Base-by-base conservation (phyloP, 1,140 invertebrate species). In the Bombus confusus region DNA sequence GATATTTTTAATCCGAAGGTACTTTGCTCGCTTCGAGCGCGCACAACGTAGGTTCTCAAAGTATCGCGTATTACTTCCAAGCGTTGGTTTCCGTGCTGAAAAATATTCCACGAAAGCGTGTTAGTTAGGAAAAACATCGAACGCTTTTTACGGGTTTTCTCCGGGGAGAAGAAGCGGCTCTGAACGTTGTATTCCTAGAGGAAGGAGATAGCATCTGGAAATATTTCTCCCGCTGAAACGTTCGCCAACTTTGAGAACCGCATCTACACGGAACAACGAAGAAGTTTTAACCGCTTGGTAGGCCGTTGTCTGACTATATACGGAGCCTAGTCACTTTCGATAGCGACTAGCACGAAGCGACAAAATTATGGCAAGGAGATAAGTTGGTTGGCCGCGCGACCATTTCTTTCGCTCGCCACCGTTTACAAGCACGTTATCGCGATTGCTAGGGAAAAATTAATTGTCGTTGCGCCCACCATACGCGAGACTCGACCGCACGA, bases 271-370 rank as follows among this genome's bases (percentile, higher is more conserved):
- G 74, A 43, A 37, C 9, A 43, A 78, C 22, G 47, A 69, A 47
- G 12, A 43, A 78, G 37, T 83, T 78, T n/a, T 15, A 78, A 41
- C 74, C 74, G n/a, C 64, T 78, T 59, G 25, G 34, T 59, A 78
- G 74, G 34, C 74, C 43, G 64, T 37, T 59, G 64, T 83, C 62
- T 31, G 74, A 83, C 74, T 59, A 18, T 39, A 59, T 47, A 71
- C 75, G 28, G 39, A 18, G 43, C n/a, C 22, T 59, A 71, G 71
- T 83, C 82, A 76, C 57, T 83, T 83, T 83, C 74, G 47, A 71
- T 83, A 41, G 64, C 37, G 59, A 52, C 72, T 73, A 57, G 41
- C 37, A 41, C 34, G 62, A 3, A 52, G 28, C 71, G 39, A 12
- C 15, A 43, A 43, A 81, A 39, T 77, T 41, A 64, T 31, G 57